phyloP scores from a whole-genome alignment of 2,888 invertebrate genomes.

The Sminthurinus aureus region DNA sequence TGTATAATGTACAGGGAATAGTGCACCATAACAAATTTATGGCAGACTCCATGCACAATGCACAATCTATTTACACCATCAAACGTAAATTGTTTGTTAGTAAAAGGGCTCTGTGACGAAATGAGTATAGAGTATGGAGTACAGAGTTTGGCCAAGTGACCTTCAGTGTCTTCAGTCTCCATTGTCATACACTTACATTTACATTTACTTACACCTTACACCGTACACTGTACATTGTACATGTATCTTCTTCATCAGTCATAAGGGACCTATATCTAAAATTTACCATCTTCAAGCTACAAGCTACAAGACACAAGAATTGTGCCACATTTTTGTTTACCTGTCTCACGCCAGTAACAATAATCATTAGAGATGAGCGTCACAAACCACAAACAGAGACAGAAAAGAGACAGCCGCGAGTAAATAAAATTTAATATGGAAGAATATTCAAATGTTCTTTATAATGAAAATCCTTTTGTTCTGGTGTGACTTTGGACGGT shows the following conservation, averaged over 20 bases:
- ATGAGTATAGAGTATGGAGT: not conserved
- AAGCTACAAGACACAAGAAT: not conserved
- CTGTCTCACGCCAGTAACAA: not conserved
- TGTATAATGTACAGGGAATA: no score
- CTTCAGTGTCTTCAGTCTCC: constrained; percentile 6
- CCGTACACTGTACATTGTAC: not conserved
- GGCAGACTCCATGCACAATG: no score
- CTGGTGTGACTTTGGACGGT: not conserved
- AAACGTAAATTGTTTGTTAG: not conserved
- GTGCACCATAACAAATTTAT: no score
- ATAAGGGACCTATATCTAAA: constrained; percentile 1
- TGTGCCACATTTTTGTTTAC: not conserved
- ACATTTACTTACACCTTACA: not conserved
- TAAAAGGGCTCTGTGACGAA: not conserved
- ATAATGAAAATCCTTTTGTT: not conserved
- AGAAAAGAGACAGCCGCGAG: not conserved
- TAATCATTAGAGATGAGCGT: not conserved
- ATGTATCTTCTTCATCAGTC: no score
- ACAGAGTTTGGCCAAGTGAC: not conserved
- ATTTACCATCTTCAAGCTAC: not conserved
- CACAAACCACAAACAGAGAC: no score
- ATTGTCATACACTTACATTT: not conserved
- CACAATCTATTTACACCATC: not conserved
- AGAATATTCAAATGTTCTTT: not conserved
- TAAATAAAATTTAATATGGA: not conserved